Evolutionary conservation across 2,797 vertebrate genomes (phyloP), one percentile per base, ranked within the genome.

Genomic region (Gallinago nigripennis): DNA sequence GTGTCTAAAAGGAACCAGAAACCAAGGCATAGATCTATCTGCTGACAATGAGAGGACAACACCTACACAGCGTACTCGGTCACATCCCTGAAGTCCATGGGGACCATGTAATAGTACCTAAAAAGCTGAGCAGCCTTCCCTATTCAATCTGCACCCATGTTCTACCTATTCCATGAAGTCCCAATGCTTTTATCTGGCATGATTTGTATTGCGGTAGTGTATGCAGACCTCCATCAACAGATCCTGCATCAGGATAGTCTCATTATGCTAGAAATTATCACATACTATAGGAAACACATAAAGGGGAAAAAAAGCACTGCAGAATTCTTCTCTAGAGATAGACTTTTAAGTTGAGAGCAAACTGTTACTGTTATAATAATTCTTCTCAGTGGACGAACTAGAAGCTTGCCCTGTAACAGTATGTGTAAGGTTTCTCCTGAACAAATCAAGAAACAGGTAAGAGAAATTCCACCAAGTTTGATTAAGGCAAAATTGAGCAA

Each of bases 301-400:
- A 57, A 90, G 28, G 14, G n/a, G 9, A 43, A 86, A 21, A 75
- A 75, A 71, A 90, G 21, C 13, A 39, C n/a, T 70, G 10, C 35
- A 77, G 3, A 16, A 57, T 72, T 46, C 51, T 83, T n/a, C 17
- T 30, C n/a, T 48, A 21, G 60, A 65, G 33, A 30, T 9, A 78
- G 27, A 16, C 24, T 27, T 68, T 57, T 18, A 46, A 28, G 23
- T 0, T 53, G 54, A 82, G 61, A 65, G 45, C 24, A 53, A 46
- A 18, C 31, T 27, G 6, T n/a, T 68, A 21, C 19, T 6, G 12
- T 35, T 39, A 27, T 28, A 23, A 31, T 35, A 69, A 21, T 48
- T 27, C 28, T 68, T 30, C n/a, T 69, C 2, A 0, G 11, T 11
- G 8, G 15, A 7, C 2, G 3, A 68, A 23, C 13, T 63, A 28